Percentiles rank a stretch among this genome's conserved stretches.
Conservation (phyloP, 2,113 vertebrate species). For the Acanthochromis polyacanthus region DNA sequence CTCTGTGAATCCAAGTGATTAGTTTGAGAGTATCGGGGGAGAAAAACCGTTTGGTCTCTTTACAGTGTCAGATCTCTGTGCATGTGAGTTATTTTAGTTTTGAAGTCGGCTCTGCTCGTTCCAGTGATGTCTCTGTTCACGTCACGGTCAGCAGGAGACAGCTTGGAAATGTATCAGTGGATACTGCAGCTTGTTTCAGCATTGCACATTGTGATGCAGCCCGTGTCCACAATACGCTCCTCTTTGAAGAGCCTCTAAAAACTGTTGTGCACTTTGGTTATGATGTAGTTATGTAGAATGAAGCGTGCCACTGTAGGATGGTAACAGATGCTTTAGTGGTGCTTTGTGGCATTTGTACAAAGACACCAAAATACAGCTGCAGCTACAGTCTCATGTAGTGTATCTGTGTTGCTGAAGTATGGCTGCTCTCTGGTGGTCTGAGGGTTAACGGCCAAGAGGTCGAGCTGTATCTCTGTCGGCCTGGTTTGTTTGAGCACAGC, state of each 20-base stretch:
- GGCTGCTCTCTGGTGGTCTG: slow-evolving; percentile 22
- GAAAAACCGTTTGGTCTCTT: slow-evolving; percentile 11
- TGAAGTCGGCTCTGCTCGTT: slow-evolving; percentile 15
- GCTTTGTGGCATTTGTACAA: neutral
- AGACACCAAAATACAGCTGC: neutral
- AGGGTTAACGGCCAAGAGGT: slow-evolving; percentile 38
- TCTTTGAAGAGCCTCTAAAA: slow-evolving; percentile 21
- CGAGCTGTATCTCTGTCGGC: slow-evolving; percentile 5
- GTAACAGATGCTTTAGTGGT: slow-evolving; percentile 1
- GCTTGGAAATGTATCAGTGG: slow-evolving; percentile 21
- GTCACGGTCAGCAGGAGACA: slow-evolving; percentile 6
- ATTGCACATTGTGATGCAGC: neutral
- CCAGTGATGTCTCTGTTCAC: slow-evolving; percentile 6
- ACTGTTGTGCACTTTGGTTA: slow-evolving; percentile 3
- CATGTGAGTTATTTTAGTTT: slow-evolving; percentile 22
- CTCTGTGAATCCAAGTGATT: slow-evolving; percentile 8
- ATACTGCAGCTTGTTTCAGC: slow-evolving; percentile 5
- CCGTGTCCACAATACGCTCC: neutral
- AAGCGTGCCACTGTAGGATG: neutral
- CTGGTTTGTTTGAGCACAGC: slow-evolving; percentile 29
- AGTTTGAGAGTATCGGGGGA: neutral
- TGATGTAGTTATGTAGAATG: slow-evolving; percentile 1
- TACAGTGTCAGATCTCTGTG: slow-evolving; percentile 11
- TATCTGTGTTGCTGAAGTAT: neutral
- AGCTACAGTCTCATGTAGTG: neutral